Percentiles rank a stretch among this genome's conserved stretches.
phyloP scores from a whole-genome alignment of 2,113 vertebrate species.

The Casuarius casuarius region DNA sequence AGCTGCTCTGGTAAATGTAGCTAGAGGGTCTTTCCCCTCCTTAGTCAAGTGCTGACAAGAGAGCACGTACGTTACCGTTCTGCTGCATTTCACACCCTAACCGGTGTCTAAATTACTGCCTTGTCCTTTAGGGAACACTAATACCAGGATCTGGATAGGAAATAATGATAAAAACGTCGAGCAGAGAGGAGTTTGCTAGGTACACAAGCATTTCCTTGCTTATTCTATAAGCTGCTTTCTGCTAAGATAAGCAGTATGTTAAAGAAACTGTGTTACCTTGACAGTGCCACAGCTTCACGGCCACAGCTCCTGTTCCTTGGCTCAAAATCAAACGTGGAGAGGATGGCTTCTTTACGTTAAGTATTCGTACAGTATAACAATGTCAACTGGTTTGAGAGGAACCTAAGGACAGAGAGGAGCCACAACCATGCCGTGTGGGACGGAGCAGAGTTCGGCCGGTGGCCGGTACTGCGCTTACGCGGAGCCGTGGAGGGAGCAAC shows the following conservation, averaged over 20 bases:
- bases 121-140: neutral
- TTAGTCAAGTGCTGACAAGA: neutral
- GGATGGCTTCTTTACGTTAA: neutral
- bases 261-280: neutral
- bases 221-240: neutral
- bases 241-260: neutral
- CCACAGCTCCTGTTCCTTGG: neutral
- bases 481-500: neutral
- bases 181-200: neutral
- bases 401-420: neutral
- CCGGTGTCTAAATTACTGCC: neutral
- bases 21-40: neutral
- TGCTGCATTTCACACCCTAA: neutral
- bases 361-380: neutral
- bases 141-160: neutral
- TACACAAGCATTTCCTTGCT: neutral
- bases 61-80: accelerated
- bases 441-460: neutral
- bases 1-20: neutral
- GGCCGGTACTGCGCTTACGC: no score
- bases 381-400: neutral
- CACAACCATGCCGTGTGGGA: no score
- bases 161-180: neutral
- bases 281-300: accelerated
- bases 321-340: neutral